Conservation (phyloP, 2,113 vertebrate species). For the Pseudonaja textilis region DNA sequence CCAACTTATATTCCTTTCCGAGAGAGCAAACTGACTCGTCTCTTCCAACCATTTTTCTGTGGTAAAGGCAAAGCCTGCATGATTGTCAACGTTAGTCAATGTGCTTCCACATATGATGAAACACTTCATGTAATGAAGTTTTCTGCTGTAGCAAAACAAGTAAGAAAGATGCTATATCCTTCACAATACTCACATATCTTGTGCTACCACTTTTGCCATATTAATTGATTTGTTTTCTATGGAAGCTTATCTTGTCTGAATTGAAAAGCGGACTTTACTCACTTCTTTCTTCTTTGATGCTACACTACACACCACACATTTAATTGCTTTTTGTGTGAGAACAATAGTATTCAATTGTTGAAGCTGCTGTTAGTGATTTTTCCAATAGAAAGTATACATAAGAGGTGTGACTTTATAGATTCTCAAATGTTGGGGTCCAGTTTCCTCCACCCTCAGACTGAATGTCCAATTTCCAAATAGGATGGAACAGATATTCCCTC, state of each 20-base stretch:
- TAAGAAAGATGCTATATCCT: conserved; percentile 36
- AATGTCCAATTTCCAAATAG: not conserved
- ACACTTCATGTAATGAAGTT: conserved; percentile 90
- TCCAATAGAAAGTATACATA: not conserved
- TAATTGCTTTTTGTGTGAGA: not conserved
- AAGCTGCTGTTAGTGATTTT: not conserved
- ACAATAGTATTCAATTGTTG: not conserved
- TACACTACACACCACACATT: not conserved
- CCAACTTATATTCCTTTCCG: conserved; percentile 79
- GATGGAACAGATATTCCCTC: not conserved
- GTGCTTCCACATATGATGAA: conserved; percentile 84
- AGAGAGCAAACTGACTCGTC: conserved; percentile 89
- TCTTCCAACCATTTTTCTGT: conserved; percentile 86
- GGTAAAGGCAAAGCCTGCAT: conserved; percentile 84
- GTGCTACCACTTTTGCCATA: not conserved
- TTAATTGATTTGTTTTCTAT: not conserved
- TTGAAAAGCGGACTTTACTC: not conserved
- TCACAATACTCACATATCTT: not conserved
- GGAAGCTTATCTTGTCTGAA: not conserved
- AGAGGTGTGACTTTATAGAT: not conserved
- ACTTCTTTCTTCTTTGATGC: not conserved
- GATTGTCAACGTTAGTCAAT: conserved; percentile 88
- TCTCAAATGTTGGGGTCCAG: not conserved
- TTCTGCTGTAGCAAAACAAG: conserved; percentile 86
- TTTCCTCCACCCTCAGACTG: not conserved